phyloP scores from a whole-genome alignment of 2,888 invertebrate species.

The Atrina japonica region DNA sequence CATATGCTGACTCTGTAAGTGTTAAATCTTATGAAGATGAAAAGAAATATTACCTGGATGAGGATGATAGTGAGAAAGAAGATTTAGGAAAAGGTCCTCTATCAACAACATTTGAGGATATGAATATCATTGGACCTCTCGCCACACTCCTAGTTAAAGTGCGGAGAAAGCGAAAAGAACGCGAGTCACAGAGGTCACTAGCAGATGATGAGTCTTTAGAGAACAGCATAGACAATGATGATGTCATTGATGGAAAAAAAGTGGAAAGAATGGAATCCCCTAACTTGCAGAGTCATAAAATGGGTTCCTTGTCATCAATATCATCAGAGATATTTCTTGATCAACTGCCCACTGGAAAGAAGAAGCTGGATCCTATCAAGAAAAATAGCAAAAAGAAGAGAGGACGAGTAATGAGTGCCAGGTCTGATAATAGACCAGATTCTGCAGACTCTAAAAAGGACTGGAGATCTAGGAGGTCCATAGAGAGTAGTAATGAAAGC shows the following conservation, averaged over 20 bases:
- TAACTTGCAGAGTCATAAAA: background rate
- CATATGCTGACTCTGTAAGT: conserved; percentile 7
- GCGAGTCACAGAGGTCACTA: background rate
- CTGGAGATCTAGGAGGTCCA: background rate
- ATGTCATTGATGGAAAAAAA: background rate
- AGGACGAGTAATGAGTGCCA: conserved; percentile 1
- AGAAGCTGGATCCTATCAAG: conserved; percentile 17
- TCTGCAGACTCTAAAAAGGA: background rate
- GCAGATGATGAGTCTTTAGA: background rate
- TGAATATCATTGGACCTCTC: conserved; percentile 42
- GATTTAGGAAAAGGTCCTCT: conserved; percentile 26
- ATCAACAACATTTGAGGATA: conserved; percentile 34
- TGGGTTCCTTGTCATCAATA: conserved; percentile 12
- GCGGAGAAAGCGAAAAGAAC: conserved; percentile 26
- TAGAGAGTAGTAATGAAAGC: conserved; percentile 3
- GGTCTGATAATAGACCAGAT: background rate
- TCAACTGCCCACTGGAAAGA: conserved; percentile 24
- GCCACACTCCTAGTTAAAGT: conserved; percentile 39
- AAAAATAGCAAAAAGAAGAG: conserved; percentile 13
- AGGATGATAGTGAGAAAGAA: conserved; percentile 20
- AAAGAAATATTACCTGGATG: conserved; percentile 14
- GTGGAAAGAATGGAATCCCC: background rate
- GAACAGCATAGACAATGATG: background rate
- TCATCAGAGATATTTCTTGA: conserved; percentile 13
- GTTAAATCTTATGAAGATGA: conserved; percentile 25